Evolutionary conservation across 2,113 vertebrate species (phyloP).

Genomic region (Pituophis catenifer): DNA sequence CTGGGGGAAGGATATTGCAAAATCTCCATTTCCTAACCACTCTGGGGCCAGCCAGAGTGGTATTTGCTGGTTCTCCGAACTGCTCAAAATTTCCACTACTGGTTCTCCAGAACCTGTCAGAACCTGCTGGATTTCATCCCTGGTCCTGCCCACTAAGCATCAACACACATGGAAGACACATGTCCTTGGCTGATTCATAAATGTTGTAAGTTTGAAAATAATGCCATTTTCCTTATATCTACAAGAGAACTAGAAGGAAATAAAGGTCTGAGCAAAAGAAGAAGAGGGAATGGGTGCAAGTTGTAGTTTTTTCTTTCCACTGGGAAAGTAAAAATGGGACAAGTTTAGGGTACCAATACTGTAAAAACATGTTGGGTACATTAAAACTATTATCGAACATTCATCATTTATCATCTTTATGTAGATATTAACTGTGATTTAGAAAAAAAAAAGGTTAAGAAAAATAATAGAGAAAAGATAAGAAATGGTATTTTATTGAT

Average conservation of each 20-base stretch:
- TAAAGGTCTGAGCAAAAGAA: neutral
- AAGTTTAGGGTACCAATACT: neutral
- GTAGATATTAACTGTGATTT: neutral
- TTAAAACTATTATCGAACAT: neutral
- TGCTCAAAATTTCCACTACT: no score
- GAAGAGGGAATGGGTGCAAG: neutral
- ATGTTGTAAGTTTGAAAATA: neutral
- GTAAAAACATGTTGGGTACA: neutral
- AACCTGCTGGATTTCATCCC: no score
- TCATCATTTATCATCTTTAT: neutral
- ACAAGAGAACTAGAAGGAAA: neutral
- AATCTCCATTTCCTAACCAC: no score
- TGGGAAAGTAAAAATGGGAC: neutral
- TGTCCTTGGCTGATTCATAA: neutral
- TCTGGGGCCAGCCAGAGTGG: no score
- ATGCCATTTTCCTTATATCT: neutral
- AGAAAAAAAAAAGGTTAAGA: neutral
- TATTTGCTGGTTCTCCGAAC: no score
- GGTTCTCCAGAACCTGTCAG: no score
- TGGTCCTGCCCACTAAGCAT: neutral
- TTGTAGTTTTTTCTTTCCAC: rapidly evolving
- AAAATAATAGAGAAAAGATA: neutral
- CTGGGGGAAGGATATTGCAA: no score
- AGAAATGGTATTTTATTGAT: neutral
- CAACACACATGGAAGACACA: neutral